Percentiles rank a stretch among this genome's conserved stretches.
Conservation (phyloP, 2,888 invertebrate species). For the Lithodes maja region DNA sequence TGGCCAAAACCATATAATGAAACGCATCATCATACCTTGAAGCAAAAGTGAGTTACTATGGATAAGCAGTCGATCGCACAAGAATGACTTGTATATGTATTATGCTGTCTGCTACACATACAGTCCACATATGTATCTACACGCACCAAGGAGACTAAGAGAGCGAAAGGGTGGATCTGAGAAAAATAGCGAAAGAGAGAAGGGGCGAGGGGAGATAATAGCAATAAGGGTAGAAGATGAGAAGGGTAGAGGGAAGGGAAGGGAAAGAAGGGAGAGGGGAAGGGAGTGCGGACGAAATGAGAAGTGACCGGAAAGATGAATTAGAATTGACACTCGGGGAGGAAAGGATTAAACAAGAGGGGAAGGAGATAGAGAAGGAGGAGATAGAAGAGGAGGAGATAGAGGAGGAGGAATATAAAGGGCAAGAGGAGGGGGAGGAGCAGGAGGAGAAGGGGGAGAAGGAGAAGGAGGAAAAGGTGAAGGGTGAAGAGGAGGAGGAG, state of each 20-base stretch:
- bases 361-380: not conserved
- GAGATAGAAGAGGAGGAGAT: not conserved
- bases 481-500: not conserved
- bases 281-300: not conserved
- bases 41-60: too few relatives aligned
- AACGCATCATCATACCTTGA: too few relatives aligned
- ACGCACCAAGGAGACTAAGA: not conserved
- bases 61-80: too few relatives aligned
- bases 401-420: not conserved
- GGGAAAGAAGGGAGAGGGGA: not conserved
- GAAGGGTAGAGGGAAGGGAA: not conserved
- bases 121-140: not conserved
- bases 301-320: not conserved
- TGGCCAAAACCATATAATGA: too few relatives aligned
- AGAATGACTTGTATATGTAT: too few relatives aligned
- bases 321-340: not conserved
- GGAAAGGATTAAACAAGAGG: not conserved
- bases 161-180: not conserved
- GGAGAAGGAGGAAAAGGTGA: not conserved
- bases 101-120: too few relatives aligned
- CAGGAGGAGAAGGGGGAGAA: not conserved
- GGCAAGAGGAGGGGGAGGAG: not conserved
- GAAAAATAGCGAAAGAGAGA: not conserved
- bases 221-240: not conserved
- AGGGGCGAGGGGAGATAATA: not conserved